Base-by-base conservation (phyloP, 2,113 vertebrate genomes). In the Hippocampus mohnikei region DNA sequence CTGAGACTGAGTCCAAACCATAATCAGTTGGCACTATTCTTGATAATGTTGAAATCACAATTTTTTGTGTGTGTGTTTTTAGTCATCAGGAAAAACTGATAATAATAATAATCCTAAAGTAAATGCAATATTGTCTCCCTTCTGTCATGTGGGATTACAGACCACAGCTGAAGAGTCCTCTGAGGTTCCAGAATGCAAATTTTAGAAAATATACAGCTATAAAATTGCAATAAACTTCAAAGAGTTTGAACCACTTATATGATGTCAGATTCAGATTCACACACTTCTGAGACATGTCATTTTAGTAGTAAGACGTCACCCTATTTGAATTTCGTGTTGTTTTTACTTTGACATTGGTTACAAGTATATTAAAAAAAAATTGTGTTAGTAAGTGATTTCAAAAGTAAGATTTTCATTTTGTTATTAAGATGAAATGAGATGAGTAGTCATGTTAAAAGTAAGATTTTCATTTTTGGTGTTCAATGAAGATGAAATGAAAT, bases 1-100 rank as follows among this genome's bases (percentile, higher is more conserved):
- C 68, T 65, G 71, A 73, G 46, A 23, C 46, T 40, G 48, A 72
- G 67, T 37, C 72, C 63, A 79, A 85, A 87, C 84, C 84, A 76
- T 84, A 86, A 76, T 81, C 77, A 83, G 67, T 80, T 85, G 84
- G 82, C 78, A 61, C 25, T 9, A 55, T 75, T 78, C 76, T 83
- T 71, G 70, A n/a, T 68, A 63, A 71, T 62, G 60, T 74, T 4
- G 0, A 75, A 72, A 61, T 59, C 5, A 46, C 50, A 65, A 67
- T 40, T 41, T 10, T 10, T 50, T 18, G 4, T 16, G n/a, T 48
- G 5, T 48, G n/a, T 48, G 11, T 42, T 42, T 2, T 42, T 48
- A 79, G 53, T 73, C 65, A 53, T 59, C 42, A 66, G 37, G 78
- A 61, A 73, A 69, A 61, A 58, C 21, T 44, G 48, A 81, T 69